phyloP scores from a whole-genome alignment of 1,140 invertebrate genomes.

The Hormaphis cornu region DNA sequence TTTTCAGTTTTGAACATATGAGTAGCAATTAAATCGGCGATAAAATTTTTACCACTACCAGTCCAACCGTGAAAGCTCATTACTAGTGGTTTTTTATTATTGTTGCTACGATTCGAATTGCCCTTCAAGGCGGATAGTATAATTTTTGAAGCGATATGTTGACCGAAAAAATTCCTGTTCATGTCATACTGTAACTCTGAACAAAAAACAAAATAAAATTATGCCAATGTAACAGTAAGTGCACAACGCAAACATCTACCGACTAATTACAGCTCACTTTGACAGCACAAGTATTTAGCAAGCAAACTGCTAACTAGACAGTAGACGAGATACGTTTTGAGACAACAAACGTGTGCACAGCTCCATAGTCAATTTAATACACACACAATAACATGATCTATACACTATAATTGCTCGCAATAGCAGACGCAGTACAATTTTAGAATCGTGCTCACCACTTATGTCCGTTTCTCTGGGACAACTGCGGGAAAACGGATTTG shows the following conservation, averaged over 20 bases:
- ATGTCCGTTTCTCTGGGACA: background rate
- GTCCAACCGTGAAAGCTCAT: constrained; percentile 72
- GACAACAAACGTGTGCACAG: no score
- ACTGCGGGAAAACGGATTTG: background rate
- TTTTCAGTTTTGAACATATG: constrained; percentile 62
- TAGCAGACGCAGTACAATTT: background rate
- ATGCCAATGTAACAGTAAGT: background rate
- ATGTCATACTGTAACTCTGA: constrained; percentile 42
- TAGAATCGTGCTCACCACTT: background rate
- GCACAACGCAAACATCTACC: no score
- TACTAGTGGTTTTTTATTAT: constrained; percentile 54
- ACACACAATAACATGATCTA: background rate
- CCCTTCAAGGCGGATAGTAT: constrained; percentile 49
- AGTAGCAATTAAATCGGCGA: constrained; percentile 68
- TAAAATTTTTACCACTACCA: constrained; percentile 80
- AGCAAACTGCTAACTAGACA: background rate
- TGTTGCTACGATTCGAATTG: constrained; percentile 43
- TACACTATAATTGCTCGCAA: no score
- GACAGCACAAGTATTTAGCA: background rate
- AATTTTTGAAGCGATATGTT: constrained; percentile 53
- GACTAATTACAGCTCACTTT: background rate
- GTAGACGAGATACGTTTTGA: background rate
- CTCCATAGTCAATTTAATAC: background rate
- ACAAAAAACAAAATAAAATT: constrained; percentile 31
- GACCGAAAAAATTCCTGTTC: constrained; percentile 49